Percentiles rank a stretch among this genome's conserved stretches.
Conservation (phyloP, 1,140 invertebrate species). For the Solenopsis fugax region DNA sequence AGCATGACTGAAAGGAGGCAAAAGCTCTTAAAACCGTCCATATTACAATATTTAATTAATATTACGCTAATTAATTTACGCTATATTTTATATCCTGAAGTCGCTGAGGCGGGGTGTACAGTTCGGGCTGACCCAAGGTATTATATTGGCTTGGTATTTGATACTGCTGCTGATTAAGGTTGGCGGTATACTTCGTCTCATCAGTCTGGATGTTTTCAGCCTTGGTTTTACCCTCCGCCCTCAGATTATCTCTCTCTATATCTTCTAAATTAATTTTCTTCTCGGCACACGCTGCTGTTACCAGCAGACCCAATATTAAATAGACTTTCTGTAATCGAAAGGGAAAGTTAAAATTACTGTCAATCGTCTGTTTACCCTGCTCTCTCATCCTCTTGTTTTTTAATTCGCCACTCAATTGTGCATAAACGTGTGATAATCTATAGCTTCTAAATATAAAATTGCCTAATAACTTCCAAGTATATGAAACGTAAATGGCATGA, state of each 20-base stretch:
- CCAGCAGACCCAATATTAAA: constrained; percentile 71
- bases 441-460: neutral
- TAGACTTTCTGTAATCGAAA: constrained; percentile 71
- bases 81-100: constrained; percentile 62
- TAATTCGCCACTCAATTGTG: constrained; percentile 2
- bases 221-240: constrained; percentile 75
- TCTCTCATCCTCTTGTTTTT: neutral
- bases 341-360: constrained; percentile 38
- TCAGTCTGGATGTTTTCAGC: constrained; percentile 63
- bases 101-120: constrained; percentile 65
- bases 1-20: neutral
- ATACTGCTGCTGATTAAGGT: constrained; percentile 76
- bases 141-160: constrained; percentile 70
- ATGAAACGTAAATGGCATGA: neutral
- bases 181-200: constrained; percentile 73
- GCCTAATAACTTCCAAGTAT: neutral
- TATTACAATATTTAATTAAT: neutral
- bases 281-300: constrained; percentile 72
- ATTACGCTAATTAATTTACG: no score
- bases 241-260: constrained; percentile 82
- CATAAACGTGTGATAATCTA: neutral
- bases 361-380: neutral
- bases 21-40: neutral
- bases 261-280: constrained; percentile 82
- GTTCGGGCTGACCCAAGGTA: constrained; percentile 42